Evolutionary conservation across 2,113 vertebrate genomes (phyloP), one percentile per base, ranked within the genome.

Genomic region (Cervus canadensis): DNA sequence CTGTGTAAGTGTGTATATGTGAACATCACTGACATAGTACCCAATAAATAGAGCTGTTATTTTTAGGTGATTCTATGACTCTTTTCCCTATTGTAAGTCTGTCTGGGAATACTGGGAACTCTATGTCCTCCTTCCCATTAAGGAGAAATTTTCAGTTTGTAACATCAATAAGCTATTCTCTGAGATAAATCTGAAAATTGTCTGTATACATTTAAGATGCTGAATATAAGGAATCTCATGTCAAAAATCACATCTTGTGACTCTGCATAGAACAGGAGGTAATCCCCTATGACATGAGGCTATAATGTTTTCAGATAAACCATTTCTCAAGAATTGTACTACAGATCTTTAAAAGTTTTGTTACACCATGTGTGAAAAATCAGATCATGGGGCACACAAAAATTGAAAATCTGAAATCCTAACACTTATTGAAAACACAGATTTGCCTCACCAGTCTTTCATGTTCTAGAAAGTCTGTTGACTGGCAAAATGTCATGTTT

Each of bases 401-500:
- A 95, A 60, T 14, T 56, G 76, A 96, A 92, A 57, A 59, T 71
- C 76, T 59, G 78, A 89, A 64, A 96, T 17, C 9, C 23, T 64
- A 40, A 19, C 16, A 56, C 3, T 62, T 96, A 28, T 85, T 95
- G 84, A 92, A 79, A 95, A 96, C 43, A 50, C 11, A 30, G 30
- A 48, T 95, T 95, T 90, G 45, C 76, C 95, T 82, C 16, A 40
- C 45, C n/a, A 52, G 50, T 92, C 71, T 95, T 91, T 96, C 87
- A 96, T 92, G n/a, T 94, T 95, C 52, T 87, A 59, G 89, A 87
- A 85, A 43, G 62, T 95, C 54, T 82, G 48, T 87, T 82, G 60
- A 82, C 57, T 57, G 50, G 59, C 16, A 94, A 96, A 96, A 92
- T 50, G 54, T 89, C 83, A 94, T 45, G 59, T 94, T 94, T 95